A percentile compares a stretch with the other conserved stretches of the same genome.
phyloP scores from a whole-genome alignment of 2,797 vertebrate genomes.

The Micropoecilia bifurca region DNA sequence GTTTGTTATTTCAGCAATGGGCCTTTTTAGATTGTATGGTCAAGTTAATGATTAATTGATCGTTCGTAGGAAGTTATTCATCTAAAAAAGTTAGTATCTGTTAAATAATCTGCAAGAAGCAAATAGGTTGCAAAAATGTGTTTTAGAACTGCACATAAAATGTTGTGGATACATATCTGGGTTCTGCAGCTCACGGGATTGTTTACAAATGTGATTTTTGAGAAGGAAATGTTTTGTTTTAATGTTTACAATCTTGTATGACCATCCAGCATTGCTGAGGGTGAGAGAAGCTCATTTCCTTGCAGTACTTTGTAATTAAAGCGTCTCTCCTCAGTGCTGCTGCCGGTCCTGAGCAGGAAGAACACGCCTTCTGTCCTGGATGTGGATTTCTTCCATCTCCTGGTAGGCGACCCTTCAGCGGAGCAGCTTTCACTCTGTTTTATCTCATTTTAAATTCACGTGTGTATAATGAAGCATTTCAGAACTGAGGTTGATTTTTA shows the following conservation, averaged over 20 bases:
- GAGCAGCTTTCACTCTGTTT: background rate
- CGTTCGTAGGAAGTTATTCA: background rate
- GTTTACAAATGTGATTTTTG: background rate
- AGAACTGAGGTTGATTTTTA: background rate
- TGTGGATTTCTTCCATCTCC: slow-evolving; percentile 92
- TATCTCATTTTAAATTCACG: background rate
- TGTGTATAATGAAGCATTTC: background rate
- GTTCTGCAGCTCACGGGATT: background rate
- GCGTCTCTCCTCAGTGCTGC: slow-evolving; percentile 81
- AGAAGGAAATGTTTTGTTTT: background rate
- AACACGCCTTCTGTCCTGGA: slow-evolving; percentile 89
- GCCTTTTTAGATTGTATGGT: too few relatives aligned
- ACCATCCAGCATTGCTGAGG: background rate
- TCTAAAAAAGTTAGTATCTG: background rate
- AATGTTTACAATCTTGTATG: background rate
- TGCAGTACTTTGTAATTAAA: background rate
- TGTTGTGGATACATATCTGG: background rate
- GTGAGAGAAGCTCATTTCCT: background rate
- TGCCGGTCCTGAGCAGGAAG: slow-evolving; percentile 86
- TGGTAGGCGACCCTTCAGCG: slow-evolving; percentile 82
- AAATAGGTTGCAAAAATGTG: too few relatives aligned
- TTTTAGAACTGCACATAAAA: background rate
- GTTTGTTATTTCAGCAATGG: too few relatives aligned
- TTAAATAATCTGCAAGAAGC: background rate
- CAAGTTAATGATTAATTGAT: too few relatives aligned